Base-by-base conservation (phyloP, 2,113 vertebrate genomes). In the Cisticola juncidis region DNA sequence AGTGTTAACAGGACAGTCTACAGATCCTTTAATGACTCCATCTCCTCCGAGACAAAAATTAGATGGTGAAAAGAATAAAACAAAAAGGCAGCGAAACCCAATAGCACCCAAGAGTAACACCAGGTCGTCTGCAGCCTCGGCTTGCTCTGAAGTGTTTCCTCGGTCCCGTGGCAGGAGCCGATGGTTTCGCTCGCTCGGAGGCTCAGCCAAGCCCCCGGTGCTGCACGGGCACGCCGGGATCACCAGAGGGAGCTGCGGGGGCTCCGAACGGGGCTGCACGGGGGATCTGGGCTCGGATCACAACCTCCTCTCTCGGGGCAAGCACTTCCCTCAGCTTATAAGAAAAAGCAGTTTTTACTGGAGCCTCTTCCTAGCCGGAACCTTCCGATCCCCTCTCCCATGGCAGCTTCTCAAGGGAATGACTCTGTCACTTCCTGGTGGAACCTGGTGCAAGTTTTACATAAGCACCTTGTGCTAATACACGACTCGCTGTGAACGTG, bases 191-290 rank as follows among this genome's bases (percentile, higher is more conserved):
- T 70, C 20, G 1, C 2, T 1, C 8, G 15, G 35, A 25, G 73
- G 62, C 62, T 38, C 40, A 19, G 31, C 17, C 61, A 16, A 53
- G 85, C 53, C 85, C 93, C 85, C 53, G 60, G 22, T 11, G 76
- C 86, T 97, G 96, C 96, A 92, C 66, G 83, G 83, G 86, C 94
- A 50, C 9, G 58, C 40, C 14, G 29, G 92, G 47, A 83, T 77
- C 96, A 93, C 61, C 94, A 97, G 96, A 96, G 96, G 96, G 96
- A 95, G 96, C 96, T 96, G 92, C 96, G 89, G 91, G 88, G 96
- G 96, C 94, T 96, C 88, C 29, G 13, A 50, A 36, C 33, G 70
- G 64, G 56, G 66, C 28, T 22, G 50, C 61, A 16, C 20, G 35
- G n/a, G 31, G 58, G 5, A 76, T 5, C 14, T 1, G 81, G 79